Percentiles rank a stretch among this genome's conserved stretches.
Evolutionary conservation across 1,140 invertebrate species (phyloP).

Genomic region (Tetragonula clypearis): DNA sequence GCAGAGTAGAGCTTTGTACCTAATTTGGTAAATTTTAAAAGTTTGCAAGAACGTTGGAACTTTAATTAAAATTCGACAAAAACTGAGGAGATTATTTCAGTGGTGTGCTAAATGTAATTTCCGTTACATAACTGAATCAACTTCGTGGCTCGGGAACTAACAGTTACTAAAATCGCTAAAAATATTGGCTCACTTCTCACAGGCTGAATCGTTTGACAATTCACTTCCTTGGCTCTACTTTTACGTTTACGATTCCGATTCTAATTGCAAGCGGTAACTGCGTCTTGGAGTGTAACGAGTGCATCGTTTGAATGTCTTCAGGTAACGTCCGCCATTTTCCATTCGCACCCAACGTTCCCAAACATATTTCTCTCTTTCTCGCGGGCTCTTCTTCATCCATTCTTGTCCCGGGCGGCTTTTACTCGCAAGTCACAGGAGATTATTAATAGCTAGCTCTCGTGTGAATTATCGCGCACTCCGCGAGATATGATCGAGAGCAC

Average conservation of each 20-base stretch:
- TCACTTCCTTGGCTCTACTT: conserved; percentile 34
- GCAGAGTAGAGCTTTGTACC: too few relatives aligned
- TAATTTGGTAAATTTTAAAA: too few relatives aligned
- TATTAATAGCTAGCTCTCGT: conserved; percentile 65
- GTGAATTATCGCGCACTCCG: conserved; percentile 63
- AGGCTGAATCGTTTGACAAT: not conserved
- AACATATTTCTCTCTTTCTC: conserved; percentile 11
- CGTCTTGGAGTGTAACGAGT: conserved; percentile 42
- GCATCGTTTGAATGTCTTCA: conserved; percentile 17
- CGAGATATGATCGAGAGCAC: conserved; percentile 60
- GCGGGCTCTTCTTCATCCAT: conserved; percentile 42
- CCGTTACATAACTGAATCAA: too few relatives aligned
- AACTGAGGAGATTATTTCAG: too few relatives aligned
- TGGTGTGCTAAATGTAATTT: too few relatives aligned
- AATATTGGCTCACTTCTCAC: too few relatives aligned
- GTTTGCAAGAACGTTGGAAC: too few relatives aligned
- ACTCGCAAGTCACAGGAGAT: conserved; percentile 61
- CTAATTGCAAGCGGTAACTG: not conserved
- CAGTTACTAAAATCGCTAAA: too few relatives aligned
- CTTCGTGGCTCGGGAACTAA: too few relatives aligned
- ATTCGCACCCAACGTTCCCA: too few relatives aligned
- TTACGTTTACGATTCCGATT: conserved; percentile 29
- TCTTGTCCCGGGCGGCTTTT: conserved; percentile 56
- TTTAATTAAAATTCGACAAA: too few relatives aligned
- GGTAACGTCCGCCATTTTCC: conserved; percentile 1